These are phyloP conservation scores for Polyommatus icarus DNA, from an alignment of 2,888 invertebrate species.

Conservation along the genomic window DNA sequence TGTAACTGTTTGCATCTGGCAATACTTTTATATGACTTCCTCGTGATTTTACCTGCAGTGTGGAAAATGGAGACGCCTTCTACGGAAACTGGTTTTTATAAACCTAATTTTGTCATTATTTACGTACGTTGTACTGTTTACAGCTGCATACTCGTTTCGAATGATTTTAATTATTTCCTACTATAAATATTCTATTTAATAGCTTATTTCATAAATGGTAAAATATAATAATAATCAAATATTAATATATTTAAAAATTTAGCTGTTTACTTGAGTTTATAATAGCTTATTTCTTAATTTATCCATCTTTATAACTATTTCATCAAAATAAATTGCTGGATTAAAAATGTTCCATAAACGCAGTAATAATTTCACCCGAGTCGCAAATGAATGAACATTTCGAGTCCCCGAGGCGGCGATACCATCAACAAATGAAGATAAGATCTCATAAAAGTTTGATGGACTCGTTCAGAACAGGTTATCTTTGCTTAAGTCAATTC, in stretches of 20 bases:
- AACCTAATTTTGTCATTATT: not conserved
- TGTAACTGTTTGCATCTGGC: slow-evolving; percentile 40
- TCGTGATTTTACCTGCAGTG: slow-evolving; percentile 24
- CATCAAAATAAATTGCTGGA: slow-evolving; percentile 5
- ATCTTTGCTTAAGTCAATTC: slow-evolving; percentile 42
- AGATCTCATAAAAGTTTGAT: slow-evolving; percentile 47
- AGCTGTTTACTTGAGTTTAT: not conserved
- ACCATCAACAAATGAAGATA: slow-evolving; percentile 48
- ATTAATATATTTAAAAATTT: not conserved
- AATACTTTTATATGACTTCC: slow-evolving; percentile 28
- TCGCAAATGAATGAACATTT: slow-evolving; percentile 48
- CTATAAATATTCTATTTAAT: too few relatives aligned
- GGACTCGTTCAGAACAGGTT: slow-evolving; percentile 43
- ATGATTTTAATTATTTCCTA: too few relatives aligned
- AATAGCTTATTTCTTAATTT: not conserved
- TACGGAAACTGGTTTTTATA: not conserved
- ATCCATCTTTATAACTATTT: not conserved
- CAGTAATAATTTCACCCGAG: slow-evolving; percentile 34
- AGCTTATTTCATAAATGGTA: too few relatives aligned
- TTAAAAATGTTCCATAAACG: slow-evolving; percentile 7
- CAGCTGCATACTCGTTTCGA: not conserved
- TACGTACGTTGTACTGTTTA: not conserved
- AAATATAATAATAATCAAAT: too few relatives aligned
- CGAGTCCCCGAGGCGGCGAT: slow-evolving; percentile 46
- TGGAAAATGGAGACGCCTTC: slow-evolving; percentile 2